Evolutionary conservation across 2,797 vertebrate species (phyloP).

Genomic region (Discoglossus pictus): DNA sequence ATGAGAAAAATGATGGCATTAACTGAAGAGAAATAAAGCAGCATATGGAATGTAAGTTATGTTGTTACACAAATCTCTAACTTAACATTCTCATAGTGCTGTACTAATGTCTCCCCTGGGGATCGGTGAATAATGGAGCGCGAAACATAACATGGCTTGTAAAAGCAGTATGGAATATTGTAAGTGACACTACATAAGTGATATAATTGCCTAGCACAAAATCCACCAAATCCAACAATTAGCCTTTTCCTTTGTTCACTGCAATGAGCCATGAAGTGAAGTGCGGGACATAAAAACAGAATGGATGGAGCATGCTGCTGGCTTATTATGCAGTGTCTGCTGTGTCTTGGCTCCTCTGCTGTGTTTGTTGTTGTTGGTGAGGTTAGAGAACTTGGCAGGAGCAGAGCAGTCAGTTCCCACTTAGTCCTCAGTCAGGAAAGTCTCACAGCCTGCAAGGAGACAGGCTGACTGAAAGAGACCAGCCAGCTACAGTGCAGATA

Average conservation of each 20-base stretch:
- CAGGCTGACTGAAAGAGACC: constrained; percentile 91
- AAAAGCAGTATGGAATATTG: constrained; percentile 6
- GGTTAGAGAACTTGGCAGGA: constrained; percentile 81
- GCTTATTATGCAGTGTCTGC: constrained; percentile 67
- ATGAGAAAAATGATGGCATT: constrained; percentile 33
- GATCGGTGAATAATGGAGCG: constrained; percentile 22
- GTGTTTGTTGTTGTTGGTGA: constrained; percentile 80
- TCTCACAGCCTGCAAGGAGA: constrained; percentile 89
- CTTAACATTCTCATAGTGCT: constrained; percentile 3
- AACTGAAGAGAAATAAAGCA: constrained; percentile 44
- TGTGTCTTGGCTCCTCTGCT: constrained; percentile 73
- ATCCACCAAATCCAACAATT: constrained; percentile 57
- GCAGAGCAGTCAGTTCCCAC: constrained; percentile 71
- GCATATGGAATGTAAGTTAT: constrained; percentile 42
- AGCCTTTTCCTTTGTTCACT: constrained; percentile 57
- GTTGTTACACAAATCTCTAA: constrained; percentile 35
- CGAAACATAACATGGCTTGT: constrained; percentile 23
- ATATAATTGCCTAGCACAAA: constrained; percentile 59
- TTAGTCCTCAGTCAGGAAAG: constrained; percentile 83
- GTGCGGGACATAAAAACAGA: constrained; percentile 14
- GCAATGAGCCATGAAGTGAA: constrained; percentile 51
- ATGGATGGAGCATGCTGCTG: constrained; percentile 29
- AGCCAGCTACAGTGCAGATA: constrained; percentile 96
- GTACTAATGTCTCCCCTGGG: constrained; percentile 35
- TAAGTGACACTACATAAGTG: constrained; percentile 50